These are phyloP conservation scores for Eleutherodactylus coqui DNA, from an alignment of 2,797 vertebrate genomes.

Conservation along the genomic window DNA sequence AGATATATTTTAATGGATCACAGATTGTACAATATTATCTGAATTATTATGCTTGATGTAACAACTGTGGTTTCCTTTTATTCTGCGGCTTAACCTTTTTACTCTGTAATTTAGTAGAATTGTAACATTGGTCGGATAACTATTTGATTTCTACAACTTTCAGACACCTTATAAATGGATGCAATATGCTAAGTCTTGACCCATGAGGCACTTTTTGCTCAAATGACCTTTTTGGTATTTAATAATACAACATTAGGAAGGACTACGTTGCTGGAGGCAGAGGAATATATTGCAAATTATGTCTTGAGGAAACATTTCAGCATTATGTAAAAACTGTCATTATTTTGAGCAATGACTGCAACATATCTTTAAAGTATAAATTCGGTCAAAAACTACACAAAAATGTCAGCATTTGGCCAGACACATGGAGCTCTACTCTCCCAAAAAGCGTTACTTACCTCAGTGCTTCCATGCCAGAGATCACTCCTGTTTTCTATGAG, in stretches of 20 bases:
- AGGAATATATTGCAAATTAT: neutral
- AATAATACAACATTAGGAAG: neutral
- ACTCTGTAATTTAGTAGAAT: neutral
- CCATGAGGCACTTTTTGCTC: neutral
- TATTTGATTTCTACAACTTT: neutral
- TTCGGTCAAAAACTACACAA: no score
- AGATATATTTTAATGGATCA: slow-evolving; percentile 28
- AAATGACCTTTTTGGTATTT: neutral
- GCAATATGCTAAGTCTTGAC: neutral
- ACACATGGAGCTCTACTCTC: no score
- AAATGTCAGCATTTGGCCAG: no score
- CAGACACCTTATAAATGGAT: neutral
- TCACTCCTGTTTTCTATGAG: no score
- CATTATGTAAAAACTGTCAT: neutral
- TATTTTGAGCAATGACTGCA: no score
- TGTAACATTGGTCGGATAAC: neutral
- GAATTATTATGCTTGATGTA: slow-evolving; percentile 11
- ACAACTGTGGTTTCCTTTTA: neutral
- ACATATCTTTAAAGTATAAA: no score
- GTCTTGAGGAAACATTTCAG: neutral
- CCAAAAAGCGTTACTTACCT: neutral
- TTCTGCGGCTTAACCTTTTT: neutral
- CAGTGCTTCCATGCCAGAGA: no score
- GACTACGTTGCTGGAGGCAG: neutral
- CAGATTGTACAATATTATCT: neutral